Conservation (phyloP, 2,888 invertebrate species). For the Tipula vernalis region DNA sequence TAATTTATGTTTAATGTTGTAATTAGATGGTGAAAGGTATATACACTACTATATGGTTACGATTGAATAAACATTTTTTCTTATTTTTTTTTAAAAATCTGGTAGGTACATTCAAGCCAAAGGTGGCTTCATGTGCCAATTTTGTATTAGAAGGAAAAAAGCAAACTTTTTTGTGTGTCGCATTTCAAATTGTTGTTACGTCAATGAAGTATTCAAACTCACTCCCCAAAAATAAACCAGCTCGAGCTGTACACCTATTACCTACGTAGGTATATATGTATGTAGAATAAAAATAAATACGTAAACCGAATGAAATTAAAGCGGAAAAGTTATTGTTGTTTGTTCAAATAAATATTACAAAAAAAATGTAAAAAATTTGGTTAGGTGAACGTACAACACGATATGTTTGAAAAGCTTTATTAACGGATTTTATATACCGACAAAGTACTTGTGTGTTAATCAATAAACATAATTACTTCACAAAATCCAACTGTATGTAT, state of each 20-base stretch:
- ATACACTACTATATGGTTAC: not conserved
- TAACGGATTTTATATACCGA: not conserved
- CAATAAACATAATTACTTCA: constrained; percentile 4
- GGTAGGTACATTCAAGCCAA: not conserved
- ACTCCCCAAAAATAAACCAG: not conserved
- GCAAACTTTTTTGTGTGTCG: not conserved
- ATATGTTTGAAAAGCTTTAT: constrained; percentile 4
- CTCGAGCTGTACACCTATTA: not conserved
- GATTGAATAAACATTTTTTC: not conserved
- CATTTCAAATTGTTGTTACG: not conserved
- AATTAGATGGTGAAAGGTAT: constrained; percentile 4
- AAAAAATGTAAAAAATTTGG: not conserved
- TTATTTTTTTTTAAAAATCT: not conserved
- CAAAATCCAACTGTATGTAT: not conserved
- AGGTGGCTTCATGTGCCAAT: not conserved
- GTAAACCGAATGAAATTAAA: not conserved
- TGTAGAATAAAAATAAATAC: not conserved
- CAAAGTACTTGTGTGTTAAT: constrained; percentile 4
- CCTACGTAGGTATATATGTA: not conserved
- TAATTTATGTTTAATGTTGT: not conserved
- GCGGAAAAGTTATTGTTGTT: not conserved
- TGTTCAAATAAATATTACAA: not conserved
- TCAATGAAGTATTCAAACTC: not conserved
- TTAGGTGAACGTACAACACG: constrained; percentile 4
- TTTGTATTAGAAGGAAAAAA: not conserved